Percentiles rank a stretch among this genome's conserved stretches.
phyloP scores from a whole-genome alignment of 2,888 invertebrate species.

The Drosophila yooni region DNA sequence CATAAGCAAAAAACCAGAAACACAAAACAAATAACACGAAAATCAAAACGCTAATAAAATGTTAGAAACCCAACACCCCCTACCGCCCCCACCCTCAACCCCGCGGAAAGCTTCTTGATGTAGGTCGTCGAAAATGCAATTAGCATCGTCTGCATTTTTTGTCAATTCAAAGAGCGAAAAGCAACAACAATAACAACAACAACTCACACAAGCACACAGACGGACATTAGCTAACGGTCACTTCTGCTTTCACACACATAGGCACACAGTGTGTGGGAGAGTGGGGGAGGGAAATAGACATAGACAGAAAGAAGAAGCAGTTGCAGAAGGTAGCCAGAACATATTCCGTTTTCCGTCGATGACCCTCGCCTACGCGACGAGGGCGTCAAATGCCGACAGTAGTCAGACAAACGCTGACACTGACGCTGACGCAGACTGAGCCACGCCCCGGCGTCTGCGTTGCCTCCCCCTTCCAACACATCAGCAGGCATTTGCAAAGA shows the following conservation, averaged over 20 bases:
- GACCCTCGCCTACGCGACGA: slow-evolving; percentile 21
- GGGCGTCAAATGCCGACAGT: slow-evolving; percentile 8
- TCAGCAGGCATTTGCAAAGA: background rate
- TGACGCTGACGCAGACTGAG: slow-evolving; percentile 9
- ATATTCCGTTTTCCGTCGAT: slow-evolving; percentile 3
- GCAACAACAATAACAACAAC: background rate
- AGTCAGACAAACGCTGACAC: slow-evolving; percentile 39
- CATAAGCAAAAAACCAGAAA: background rate
- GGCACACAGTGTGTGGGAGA: background rate
- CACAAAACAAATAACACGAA: background rate
- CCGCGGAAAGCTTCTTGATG: slow-evolving; percentile 28
- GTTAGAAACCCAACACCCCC: background rate
- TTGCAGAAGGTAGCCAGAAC: slow-evolving; percentile 17
- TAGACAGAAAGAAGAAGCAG: slow-evolving; percentile 7
- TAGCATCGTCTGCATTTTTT: slow-evolving; percentile 59
- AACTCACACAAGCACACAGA: background rate
- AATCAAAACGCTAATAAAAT: background rate
- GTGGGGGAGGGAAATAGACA: background rate
- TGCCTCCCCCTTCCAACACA: background rate
- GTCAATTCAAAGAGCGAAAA: slow-evolving; percentile 28
- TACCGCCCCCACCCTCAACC: no score
- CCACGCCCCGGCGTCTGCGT: slow-evolving; percentile 32
- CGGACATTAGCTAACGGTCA: slow-evolving; percentile 8
- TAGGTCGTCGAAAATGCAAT: slow-evolving; percentile 63
- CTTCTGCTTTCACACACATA: slow-evolving; percentile 18